Base-by-base conservation (phyloP, 2,888 invertebrate genomes). In the Chouioia cunea region DNA sequence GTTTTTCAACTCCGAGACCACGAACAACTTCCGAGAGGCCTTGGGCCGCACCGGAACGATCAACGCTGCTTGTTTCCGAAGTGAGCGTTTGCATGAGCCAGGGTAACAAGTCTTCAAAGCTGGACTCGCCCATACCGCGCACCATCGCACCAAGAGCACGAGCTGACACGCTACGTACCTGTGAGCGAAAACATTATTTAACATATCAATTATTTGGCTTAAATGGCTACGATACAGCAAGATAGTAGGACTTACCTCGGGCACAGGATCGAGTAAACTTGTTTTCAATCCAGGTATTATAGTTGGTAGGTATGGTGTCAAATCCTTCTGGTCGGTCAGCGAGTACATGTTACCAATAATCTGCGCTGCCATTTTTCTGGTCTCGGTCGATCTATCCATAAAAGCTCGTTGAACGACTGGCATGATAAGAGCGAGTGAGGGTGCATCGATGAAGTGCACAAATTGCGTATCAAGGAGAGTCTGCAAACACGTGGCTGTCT, bases 311-410 rank as follows among this genome's bases (percentile, higher is more conserved):
- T 99, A 99, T 0, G 99, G 99, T 77, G 94, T 92, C 75, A 99
- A 89, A 86, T 99, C 99, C 88, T 99, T 99, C 86, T 99, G 97
- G 87, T 99, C 99, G 0, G 99, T 99, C 56, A 99, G 88, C 0
- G 97, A 97, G 87, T 99, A 99, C 97, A 99, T 99, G 86, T 99
- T 99, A 70, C 99, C 98, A 79, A 99, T 98, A 84, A 99, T 99
- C 88, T 99, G 98, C 2, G 98, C 97, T 1, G 99, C 97, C 97
- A 99, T 98, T 88, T 99, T 97, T 79, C 99, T 90, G 0, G 97
- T 99, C 88, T 99, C 99, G 0, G 99, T 98, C 60, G 97, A 96
- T 74, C 99, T 90, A 87, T 99, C 99, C 87, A 97, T 93, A 87
- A 99, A 99, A 12, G 99, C 98, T 76, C 99, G 89, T 86, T 98